Conservation (phyloP, 1,140 invertebrate species). For the Xylocopa sonorina region DNA sequence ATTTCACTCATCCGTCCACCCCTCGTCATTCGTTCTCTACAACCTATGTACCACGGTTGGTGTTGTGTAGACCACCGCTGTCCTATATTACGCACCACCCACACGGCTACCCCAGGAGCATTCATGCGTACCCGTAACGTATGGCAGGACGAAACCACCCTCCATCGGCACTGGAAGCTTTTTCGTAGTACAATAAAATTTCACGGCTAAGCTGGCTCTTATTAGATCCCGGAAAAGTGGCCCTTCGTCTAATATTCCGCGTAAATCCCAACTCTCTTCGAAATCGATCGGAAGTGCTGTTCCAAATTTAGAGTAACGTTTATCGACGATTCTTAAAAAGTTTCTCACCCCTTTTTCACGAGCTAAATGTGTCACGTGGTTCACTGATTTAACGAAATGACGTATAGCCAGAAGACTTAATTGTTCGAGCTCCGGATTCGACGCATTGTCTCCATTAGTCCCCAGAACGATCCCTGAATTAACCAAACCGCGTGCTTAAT, state of each 20-base stretch:
- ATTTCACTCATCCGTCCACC: constrained; percentile 43
- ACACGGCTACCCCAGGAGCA: constrained; percentile 14
- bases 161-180: constrained; percentile 14
- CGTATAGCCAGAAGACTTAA: no score
- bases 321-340: not conserved
- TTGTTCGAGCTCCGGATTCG: no score
- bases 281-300: not conserved
- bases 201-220: constrained; percentile 58
- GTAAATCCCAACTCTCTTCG: constrained; percentile 45
- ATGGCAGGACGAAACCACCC: constrained; percentile 33
- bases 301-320: not conserved
- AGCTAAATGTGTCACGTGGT: no score
- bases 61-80: constrained; percentile 13
- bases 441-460: no score
- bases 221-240: constrained; percentile 51
- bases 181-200: constrained; percentile 58
- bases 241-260: constrained; percentile 45
- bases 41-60: constrained; percentile 21
- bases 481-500: not conserved
- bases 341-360: not conserved
- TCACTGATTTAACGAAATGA: no score
- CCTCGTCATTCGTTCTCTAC: constrained; percentile 31
- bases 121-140: constrained; percentile 36
- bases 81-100: constrained; percentile 26
- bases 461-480: not conserved